Evolutionary conservation across 2,797 vertebrate species (phyloP).

Genomic region (Perodicticus potto): DNA sequence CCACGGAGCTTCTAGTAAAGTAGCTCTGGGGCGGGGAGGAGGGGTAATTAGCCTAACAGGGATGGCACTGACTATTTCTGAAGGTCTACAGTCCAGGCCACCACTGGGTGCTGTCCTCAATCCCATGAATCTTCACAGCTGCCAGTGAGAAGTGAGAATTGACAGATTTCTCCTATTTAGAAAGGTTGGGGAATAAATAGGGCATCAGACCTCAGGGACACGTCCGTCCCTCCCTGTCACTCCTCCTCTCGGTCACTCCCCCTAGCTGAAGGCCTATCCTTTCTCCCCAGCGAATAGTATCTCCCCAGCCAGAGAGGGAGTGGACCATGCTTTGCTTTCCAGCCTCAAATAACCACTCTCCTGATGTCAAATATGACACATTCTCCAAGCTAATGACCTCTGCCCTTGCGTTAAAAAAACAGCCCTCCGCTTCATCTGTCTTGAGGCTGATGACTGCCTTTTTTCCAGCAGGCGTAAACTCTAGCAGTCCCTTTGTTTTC

Average conservation of each 20-base stretch:
- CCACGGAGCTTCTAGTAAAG: not conserved
- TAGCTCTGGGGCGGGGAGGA: not conserved
- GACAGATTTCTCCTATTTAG: not conserved
- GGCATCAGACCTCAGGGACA: not conserved
- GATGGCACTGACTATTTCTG: not conserved
- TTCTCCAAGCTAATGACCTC: slow-evolving; percentile 72
- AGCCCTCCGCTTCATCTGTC: slow-evolving; percentile 67
- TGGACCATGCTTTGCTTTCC: not conserved
- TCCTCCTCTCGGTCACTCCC: not conserved
- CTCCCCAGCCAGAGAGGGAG: slow-evolving; percentile 28
- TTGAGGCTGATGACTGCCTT: slow-evolving; percentile 55
- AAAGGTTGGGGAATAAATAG: not conserved
- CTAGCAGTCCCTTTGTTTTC: slow-evolving; percentile 70
- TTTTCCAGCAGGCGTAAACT: not conserved
- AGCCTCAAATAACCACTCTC: slow-evolving; percentile 72
- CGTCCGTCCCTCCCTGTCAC: not conserved
- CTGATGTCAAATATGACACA: slow-evolving; percentile 78
- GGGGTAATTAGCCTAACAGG: not conserved
- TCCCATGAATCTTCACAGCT: not conserved
- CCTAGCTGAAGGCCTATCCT: not conserved
- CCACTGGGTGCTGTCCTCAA: not conserved
- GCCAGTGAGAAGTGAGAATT: not conserved
- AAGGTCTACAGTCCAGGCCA: not conserved
- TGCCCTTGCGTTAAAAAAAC: slow-evolving; percentile 61
- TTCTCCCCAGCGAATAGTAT: not conserved